phyloP scores from a whole-genome alignment of 2,888 invertebrate species.

The Caenorhabditis japonica region DNA sequence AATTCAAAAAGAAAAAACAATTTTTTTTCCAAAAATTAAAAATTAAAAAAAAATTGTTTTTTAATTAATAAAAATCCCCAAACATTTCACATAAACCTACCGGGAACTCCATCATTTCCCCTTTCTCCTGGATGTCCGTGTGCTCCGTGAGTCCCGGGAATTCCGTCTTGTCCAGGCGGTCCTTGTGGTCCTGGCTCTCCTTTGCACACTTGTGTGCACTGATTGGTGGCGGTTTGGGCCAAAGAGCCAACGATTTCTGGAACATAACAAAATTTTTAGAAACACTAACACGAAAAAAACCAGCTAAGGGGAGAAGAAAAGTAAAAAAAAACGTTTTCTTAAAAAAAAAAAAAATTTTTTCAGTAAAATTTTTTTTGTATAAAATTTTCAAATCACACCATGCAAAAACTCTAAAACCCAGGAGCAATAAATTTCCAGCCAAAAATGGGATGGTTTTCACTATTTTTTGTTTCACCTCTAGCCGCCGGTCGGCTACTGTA shows the following conservation, averaged over 20 bases:
- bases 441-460: not conserved
- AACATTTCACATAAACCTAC: too few relatives aligned
- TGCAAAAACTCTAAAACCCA: conserved; percentile 6
- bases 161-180: conserved; percentile 61
- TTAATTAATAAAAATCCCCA: too few relatives aligned
- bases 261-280: not conserved
- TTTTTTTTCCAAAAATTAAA: too few relatives aligned
- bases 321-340: not conserved
- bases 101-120: conserved; percentile 47
- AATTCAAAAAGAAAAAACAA: too few relatives aligned
- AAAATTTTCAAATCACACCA: conserved; percentile 10
- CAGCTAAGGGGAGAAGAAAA: too few relatives aligned
- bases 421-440: too few relatives aligned
- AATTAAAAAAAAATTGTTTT: too few relatives aligned
- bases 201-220: conserved; percentile 60
- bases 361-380: not conserved
- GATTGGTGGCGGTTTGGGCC: conserved; percentile 11
- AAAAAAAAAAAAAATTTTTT: not conserved
- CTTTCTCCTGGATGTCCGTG: conserved; percentile 65
- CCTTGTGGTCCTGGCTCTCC: conserved; percentile 63
- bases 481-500: conserved; percentile 14
- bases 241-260: conserved; percentile 25
- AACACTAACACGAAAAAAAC: not conserved
- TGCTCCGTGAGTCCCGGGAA: conserved; percentile 61
- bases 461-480: conserved; percentile 12